phyloP scores from a whole-genome alignment of 1,140 invertebrate genomes.

The Scaptomyza pallida region DNA sequence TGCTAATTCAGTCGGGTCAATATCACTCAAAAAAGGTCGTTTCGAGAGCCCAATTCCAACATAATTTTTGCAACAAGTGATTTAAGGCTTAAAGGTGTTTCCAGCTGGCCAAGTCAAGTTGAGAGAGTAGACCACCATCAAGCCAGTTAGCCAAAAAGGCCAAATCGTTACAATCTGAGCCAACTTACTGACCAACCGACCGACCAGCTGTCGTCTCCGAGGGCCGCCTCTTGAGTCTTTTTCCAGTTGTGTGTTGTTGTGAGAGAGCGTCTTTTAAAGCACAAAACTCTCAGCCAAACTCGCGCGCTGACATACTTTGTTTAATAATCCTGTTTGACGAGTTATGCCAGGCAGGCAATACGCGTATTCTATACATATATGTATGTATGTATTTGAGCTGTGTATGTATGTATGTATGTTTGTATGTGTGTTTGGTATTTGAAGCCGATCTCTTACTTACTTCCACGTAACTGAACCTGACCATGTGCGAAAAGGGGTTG shows the following conservation, averaged over 20 bases:
- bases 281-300: constrained; percentile 30
- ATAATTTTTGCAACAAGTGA: background rate
- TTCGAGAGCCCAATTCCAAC: constrained; percentile 6
- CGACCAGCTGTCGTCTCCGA: constrained; percentile 65
- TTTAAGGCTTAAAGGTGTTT: constrained; percentile 9
- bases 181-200: background rate
- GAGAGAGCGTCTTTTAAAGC: constrained; percentile 23
- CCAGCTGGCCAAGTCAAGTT: constrained; percentile 53
- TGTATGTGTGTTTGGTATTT: constrained; percentile 3
- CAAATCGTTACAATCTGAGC: background rate
- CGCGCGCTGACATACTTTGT: constrained; percentile 75
- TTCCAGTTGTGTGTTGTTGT: background rate
- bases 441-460: constrained; percentile 69
- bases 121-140: constrained; percentile 52
- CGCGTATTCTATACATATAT: background rate
- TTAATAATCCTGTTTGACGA: constrained; percentile 82
- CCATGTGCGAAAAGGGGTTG: constrained; percentile 57
- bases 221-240: constrained; percentile 40
- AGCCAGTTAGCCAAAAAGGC: background rate
- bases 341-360: constrained; percentile 59
- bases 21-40: constrained; percentile 10
- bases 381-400: no score
- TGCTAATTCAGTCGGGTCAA: constrained; percentile 11
- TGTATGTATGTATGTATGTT: constrained; percentile 4
- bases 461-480: constrained; percentile 77